Percentiles rank a stretch among this genome's conserved stretches.
Conservation (phyloP, 2,113 vertebrate genomes). For the Siniperca knerii region DNA sequence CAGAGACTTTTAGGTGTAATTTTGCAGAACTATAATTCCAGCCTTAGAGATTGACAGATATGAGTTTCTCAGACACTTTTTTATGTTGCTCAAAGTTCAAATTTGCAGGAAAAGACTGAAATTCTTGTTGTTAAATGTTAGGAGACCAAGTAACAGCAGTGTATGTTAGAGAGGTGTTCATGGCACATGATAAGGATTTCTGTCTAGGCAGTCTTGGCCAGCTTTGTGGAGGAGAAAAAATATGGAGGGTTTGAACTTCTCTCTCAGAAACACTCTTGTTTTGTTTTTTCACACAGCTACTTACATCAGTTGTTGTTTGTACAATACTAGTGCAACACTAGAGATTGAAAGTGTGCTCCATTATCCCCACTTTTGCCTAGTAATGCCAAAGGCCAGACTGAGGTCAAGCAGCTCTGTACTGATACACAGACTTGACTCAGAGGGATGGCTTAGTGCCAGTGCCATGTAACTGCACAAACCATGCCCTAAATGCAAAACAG, state of each 20-base stretch:
- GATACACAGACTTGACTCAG: conserved; percentile 12
- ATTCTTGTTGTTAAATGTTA: neutral
- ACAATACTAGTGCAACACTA: too few relatives aligned
- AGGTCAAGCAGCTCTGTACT: neutral
- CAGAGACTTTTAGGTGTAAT: neutral
- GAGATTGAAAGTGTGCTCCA: too few relatives aligned
- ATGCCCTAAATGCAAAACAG: neutral
- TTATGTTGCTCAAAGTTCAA: too few relatives aligned
- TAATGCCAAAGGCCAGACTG: neutral
- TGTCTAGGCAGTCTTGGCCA: neutral
- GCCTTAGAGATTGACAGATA: neutral
- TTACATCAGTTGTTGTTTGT: too few relatives aligned
- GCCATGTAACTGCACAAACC: neutral
- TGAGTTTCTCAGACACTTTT: neutral
- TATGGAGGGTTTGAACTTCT: neutral
- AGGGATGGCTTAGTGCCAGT: neutral
- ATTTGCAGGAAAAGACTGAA: neutral
- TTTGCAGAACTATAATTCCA: neutral
- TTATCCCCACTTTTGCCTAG: too few relatives aligned
- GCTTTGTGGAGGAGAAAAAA: neutral
- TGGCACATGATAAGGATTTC: too few relatives aligned
- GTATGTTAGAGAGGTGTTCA: neutral
- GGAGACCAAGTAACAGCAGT: too few relatives aligned
- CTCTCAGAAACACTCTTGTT: neutral
- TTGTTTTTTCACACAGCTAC: neutral